Evolutionary conservation across 2,113 vertebrate species (phyloP).

Genomic region (Hippocampus guttulatus): DNA sequence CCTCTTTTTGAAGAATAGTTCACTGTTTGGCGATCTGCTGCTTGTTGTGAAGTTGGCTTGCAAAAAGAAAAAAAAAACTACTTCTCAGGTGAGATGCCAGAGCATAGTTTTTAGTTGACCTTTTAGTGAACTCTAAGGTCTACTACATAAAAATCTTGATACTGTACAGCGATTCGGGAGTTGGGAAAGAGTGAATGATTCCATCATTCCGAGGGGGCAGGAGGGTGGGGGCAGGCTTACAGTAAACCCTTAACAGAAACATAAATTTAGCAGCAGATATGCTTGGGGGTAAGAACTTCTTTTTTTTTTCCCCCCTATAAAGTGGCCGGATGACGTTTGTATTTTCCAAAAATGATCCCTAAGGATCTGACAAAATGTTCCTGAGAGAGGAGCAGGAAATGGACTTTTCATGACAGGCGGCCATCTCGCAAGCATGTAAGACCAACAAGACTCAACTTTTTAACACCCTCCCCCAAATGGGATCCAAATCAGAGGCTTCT

Average conservation of each 20-base stretch:
- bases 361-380: slow-evolving; percentile 22
- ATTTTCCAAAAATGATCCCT: slow-evolving; percentile 12
- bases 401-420: slow-evolving; percentile 44
- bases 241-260: slow-evolving; percentile 37
- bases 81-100: too few species aligned
- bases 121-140: too few species aligned
- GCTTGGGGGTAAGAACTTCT: not conserved
- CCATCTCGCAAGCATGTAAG: slow-evolving; percentile 38
- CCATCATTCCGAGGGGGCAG: not conserved
- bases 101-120: too few species aligned
- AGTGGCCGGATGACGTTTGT: slow-evolving; percentile 17
- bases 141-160: not conserved
- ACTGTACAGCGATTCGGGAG: not conserved
- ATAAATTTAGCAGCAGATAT: slow-evolving; percentile 24
- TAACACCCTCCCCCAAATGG: slow-evolving; percentile 15
- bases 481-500: slow-evolving; percentile 34
- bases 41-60: too few species aligned
- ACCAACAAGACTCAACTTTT: slow-evolving; percentile 39
- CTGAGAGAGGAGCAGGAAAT: slow-evolving; percentile 35
- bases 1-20: too few species aligned
- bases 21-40: too few species aligned
- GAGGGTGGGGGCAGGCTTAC: not conserved
- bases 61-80: too few species aligned
- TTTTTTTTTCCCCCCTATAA: not conserved
- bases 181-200: not conserved